Evolutionary conservation across 2,113 vertebrate genomes (phyloP).

Genomic region (Emberiza fucata): DNA sequence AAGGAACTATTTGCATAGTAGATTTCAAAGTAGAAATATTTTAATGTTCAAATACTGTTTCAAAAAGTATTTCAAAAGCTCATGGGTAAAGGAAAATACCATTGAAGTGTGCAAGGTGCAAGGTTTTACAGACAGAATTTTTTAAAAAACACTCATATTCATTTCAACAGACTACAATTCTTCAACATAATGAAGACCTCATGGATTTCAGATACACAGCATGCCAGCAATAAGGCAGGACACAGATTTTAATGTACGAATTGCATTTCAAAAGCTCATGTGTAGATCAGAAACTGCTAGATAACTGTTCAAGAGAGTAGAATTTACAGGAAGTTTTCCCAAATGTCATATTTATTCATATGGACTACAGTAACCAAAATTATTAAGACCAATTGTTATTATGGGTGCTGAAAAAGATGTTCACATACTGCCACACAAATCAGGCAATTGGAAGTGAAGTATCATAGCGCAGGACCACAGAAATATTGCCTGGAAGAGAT

Average conservation of each 20-base stretch:
- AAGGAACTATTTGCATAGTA: conserved; percentile 15
- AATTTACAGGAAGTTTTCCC: neutral
- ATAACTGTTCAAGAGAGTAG: neutral
- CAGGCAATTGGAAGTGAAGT: neutral
- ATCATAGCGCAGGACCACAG: neutral
- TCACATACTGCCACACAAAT: neutral
- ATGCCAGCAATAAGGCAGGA: neutral
- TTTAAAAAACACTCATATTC: neutral
- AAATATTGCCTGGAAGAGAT: neutral
- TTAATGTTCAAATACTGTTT: neutral
- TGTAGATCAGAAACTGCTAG: neutral
- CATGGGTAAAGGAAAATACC: neutral
- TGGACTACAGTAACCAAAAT: neutral
- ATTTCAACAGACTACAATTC: neutral
- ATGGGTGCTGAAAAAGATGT: neutral
- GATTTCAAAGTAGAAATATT: neutral
- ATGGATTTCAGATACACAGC: neutral
- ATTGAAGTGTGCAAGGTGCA: neutral
- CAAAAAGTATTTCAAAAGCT: neutral
- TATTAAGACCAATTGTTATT: neutral
- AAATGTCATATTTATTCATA: neutral
- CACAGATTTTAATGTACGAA: neutral
- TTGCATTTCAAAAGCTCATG: neutral
- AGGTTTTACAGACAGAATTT: neutral
- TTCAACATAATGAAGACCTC: neutral